phyloP scores from a whole-genome alignment of 2,113 vertebrate genomes.

The Podilymbus podiceps region DNA sequence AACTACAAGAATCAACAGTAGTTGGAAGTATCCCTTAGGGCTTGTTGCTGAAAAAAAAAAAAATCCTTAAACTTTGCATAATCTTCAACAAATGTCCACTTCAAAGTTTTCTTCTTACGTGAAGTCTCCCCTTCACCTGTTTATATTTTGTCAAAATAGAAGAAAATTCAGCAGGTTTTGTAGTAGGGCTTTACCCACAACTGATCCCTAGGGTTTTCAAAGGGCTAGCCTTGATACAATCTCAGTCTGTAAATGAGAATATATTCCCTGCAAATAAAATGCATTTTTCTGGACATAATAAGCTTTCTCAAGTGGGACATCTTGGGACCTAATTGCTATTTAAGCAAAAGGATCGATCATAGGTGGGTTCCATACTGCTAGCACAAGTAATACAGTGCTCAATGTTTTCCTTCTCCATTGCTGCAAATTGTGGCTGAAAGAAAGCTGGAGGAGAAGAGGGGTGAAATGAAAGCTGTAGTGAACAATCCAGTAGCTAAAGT shows the following conservation, averaged over 20 bases:
- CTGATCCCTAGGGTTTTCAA: background rate
- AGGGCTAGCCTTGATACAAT: background rate
- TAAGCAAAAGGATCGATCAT: background rate
- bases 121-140: background rate
- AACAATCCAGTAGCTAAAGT: background rate
- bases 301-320: background rate
- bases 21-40: background rate
- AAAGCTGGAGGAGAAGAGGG: background rate
- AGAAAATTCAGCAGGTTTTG: background rate
- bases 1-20: background rate
- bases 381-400: background rate
- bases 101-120: background rate
- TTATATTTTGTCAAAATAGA: background rate
- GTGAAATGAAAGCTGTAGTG: background rate
- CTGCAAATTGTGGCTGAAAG: background rate
- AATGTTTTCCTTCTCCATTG: background rate
- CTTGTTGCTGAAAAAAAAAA: background rate
- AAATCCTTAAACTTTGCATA: background rate
- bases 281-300: background rate
- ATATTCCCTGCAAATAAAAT: background rate
- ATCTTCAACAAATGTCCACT: background rate
- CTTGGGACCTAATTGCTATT: background rate
- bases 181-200: background rate
- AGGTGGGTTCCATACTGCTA: background rate
- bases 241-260: background rate